Evolutionary conservation across 2,113 vertebrate species (phyloP), one percentile per base, ranked within the genome.

Genomic region (Thryonomys swinderianus): DNA sequence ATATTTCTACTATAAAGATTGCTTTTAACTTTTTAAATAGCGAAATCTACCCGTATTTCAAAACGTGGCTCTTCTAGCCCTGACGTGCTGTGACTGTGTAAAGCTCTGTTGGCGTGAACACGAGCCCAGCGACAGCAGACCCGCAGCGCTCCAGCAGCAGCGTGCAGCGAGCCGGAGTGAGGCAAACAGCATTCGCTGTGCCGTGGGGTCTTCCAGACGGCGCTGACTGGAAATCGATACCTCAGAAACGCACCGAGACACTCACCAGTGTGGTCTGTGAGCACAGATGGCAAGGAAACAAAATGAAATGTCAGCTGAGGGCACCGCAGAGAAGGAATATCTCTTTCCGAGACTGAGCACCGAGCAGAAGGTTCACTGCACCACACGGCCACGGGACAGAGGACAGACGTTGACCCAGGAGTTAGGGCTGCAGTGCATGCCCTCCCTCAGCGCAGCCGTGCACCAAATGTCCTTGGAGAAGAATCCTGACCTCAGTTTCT

Each of bases 151-250:
- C 34, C 16, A 80, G 74, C 1, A 42, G 55, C 25, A 27, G 57
- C 0, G 0, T 0, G 1, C 1, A 0, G 0, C 32, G 80, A 94
- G 66, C 37, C 82, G 4, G 84, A 78, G 53, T 17, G n/a, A 88
- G 23, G 80, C 40, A 93, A 85, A 87, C 11, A 92, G 84, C 66
- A 91, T 48, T 37, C 34, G 18, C 37, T 61, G 53, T 71, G 88
- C 67, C 45, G 42, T 32, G 18, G 64, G 69, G 69, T 84, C 71
- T 91, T 83, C 18, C 42, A 53, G 92, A 80, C 16, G 85, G 85
- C 37, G 7, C 71, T 94, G 88, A 83, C 88, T 83, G 69, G 74
- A 96, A 91, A 96, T 92, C 73, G 61, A 51, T 95, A 74, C 21
- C 21, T 96, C 79, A 59, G 3, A 67, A 82, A 55, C 79, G 67